phyloP scores from a whole-genome alignment of 1,140 invertebrate species.

The Drosophila mojavensis region DNA sequence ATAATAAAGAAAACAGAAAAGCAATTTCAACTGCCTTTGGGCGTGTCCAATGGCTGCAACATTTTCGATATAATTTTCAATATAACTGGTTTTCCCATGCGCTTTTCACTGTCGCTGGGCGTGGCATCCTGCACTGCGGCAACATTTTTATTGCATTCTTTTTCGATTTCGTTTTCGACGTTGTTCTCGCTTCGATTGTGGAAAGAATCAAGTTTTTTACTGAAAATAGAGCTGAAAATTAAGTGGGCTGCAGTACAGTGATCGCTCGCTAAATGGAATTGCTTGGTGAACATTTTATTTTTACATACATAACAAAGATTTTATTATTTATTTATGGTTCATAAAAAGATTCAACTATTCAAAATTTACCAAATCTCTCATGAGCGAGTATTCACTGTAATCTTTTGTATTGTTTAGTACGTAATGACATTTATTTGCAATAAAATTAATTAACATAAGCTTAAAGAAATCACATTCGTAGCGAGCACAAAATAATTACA shows the following conservation, averaged over 20 bases:
- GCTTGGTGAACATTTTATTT: background rate
- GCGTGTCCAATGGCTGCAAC: conserved; percentile 55
- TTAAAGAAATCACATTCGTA: conserved; percentile 74
- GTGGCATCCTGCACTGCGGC: background rate
- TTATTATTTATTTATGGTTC: background rate
- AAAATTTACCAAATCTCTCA: background rate
- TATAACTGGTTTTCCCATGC: conserved; percentile 65
- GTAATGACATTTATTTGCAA: conserved; percentile 68
- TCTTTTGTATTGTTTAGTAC: conserved; percentile 28
- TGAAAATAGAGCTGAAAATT: conserved; percentile 38
- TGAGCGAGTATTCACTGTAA: background rate
- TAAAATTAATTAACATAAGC: conserved; percentile 40
- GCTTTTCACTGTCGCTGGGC: conserved; percentile 13
- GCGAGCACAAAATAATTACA: conserved; percentile 49
- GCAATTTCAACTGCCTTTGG: conserved; percentile 38
- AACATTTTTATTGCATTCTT: conserved; percentile 9
- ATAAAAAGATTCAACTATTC: background rate
- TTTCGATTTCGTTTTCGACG: conserved; percentile 31
- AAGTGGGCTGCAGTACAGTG: background rate
- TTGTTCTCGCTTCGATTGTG: conserved; percentile 7
- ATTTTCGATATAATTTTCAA: conserved; percentile 75
- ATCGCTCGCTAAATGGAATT: background rate
- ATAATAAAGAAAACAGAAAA: conserved; percentile 1
- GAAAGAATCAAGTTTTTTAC: background rate
- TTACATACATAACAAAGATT: background rate